Evolutionary conservation across 2,113 vertebrate species (phyloP).

Genomic region (Cryptoleucopteryx plumbea): DNA sequence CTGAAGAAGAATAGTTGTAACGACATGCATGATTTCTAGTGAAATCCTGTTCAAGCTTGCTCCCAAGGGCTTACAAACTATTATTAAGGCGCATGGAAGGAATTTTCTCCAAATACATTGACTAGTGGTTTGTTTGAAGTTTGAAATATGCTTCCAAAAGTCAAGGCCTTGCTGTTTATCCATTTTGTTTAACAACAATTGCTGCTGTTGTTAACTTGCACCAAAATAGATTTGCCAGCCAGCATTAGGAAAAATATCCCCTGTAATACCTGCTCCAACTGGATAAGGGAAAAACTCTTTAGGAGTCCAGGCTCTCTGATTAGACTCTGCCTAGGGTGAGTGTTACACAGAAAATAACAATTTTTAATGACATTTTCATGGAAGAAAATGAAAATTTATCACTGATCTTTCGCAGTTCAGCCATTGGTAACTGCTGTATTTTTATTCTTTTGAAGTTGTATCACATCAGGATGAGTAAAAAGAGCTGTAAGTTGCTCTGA

Average conservation of each 20-base stretch:
- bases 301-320: background rate
- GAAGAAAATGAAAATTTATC: background rate
- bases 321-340: background rate
- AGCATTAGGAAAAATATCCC: background rate
- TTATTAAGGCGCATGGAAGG: background rate
- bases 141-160: background rate
- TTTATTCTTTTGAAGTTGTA: background rate
- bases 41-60: background rate
- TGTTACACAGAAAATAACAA: background rate
- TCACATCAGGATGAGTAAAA: background rate
- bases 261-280: background rate
- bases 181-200: background rate
- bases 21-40: background rate
- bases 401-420: background rate
- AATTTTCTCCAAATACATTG: background rate
- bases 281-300: background rate
- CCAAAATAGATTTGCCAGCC: background rate
- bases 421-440: background rate
- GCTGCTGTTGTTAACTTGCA: background rate
- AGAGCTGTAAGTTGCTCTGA: background rate
- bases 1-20: background rate
- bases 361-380: background rate
- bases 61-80: background rate
- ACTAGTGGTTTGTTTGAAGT: background rate
- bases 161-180: background rate